These are phyloP conservation scores for Helostoma temminkii DNA, from an alignment of 2,797 vertebrate species.

Conservation along the genomic window DNA sequence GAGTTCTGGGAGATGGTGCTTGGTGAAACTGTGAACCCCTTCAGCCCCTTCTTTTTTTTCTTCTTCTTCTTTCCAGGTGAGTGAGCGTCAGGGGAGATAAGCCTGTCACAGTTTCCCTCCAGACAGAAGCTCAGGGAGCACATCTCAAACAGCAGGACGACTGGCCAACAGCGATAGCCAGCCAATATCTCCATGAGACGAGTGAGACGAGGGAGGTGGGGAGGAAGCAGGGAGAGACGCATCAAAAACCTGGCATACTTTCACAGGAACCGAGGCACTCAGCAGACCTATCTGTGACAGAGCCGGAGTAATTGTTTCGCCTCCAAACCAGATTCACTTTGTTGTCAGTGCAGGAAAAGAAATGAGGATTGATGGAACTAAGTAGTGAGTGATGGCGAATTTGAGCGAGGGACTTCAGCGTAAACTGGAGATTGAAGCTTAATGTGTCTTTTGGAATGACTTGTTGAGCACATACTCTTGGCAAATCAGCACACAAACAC, in stretches of 20 bases:
- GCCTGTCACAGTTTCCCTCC: constrained; percentile 69
- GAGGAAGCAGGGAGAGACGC: constrained; percentile 11
- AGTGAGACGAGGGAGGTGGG: not conserved
- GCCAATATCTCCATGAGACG: constrained; percentile 64
- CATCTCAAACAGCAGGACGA: constrained; percentile 71
- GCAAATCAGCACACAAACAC: not conserved
- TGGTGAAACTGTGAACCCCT: constrained; percentile 48
- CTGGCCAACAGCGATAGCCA: constrained; percentile 75
- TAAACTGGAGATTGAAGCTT: constrained; percentile 23
- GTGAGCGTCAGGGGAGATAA: constrained; percentile 73
- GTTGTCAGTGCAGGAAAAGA: constrained; percentile 37
- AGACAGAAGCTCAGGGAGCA: constrained; percentile 64
- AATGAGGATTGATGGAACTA: constrained; percentile 61
- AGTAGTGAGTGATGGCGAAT: constrained; percentile 53
- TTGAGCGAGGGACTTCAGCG: constrained; percentile 45
- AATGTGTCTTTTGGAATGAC: too few species aligned
- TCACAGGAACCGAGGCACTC: constrained; percentile 61
- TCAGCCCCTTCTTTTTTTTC: constrained; percentile 32
- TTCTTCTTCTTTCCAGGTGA: constrained; percentile 68
- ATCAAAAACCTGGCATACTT: constrained; percentile 70
- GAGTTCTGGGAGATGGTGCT: constrained; percentile 38
- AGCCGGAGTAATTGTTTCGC: constrained; percentile 65
- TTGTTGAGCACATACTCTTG: too few species aligned
- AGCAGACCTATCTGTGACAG: constrained; percentile 63
- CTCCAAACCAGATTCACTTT: constrained; percentile 64